Base-by-base conservation (phyloP, 2,888 invertebrate genomes). In the Lithophane semibrunnea region DNA sequence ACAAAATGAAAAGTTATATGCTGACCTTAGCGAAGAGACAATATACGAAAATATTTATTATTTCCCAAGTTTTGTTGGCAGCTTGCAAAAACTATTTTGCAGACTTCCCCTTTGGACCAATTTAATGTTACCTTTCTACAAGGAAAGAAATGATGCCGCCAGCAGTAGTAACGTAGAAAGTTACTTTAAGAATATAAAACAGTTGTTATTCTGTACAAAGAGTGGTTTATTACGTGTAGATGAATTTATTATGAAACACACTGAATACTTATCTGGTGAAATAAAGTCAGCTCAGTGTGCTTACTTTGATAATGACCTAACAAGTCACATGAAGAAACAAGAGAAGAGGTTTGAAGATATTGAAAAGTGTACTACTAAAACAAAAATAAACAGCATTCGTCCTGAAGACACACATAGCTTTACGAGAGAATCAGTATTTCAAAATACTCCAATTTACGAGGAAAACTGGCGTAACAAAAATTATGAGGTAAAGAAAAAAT, bases 51-150 rank as follows among this genome's bases (percentile, higher is more conserved):
- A 77, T 63, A 58, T 77, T n/a, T 74, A 80, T 67, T 77, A 65
- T 71, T 80, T 77, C n/a, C 80, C 76, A 18, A 66, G n/a, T 47
- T 77, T 80, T 71, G 52, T 77, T 54, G 70, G 56, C 54, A 70
- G 80, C 47, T 76, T 80, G 37, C 42, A 67, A 47, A 76, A 63
- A 67, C 65, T 80, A 66, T 68, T 80, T 52, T 61, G 3, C 18
- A 61, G 74, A 66, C 56, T 80, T n/a, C 77, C 80, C 7, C 71
- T 80, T 10, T 80, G 80, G 73, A 71, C 77, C 18, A 80, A 80
- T 74, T 37, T 80, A 52, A 77, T 77, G 76, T 70, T 73, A 42
- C 65, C 73, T 42, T 73, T 65, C 63, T 73, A 54, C 64, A 68
- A 72, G 44, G 24, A 66, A 56, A 16, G 18, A 69, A 64, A 65